Base-by-base conservation (phyloP, 2,888 invertebrate genomes). In the Mythimna pallens region DNA sequence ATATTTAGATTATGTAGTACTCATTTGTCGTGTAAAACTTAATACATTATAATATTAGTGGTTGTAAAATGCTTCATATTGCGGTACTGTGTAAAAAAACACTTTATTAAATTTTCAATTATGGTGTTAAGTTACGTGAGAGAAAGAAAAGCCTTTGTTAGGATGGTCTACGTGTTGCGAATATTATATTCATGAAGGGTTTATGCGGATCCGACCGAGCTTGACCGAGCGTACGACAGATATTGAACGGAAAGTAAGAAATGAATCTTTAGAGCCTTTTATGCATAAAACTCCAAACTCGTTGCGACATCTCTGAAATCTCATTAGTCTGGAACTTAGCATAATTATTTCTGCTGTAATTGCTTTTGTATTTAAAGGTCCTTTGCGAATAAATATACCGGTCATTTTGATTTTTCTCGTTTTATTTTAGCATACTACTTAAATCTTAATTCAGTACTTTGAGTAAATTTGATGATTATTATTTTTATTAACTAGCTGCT, bases 31-130 rank as follows among this genome's bases (percentile, higher is more conserved):
- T 57, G 40, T 55, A 62, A 50, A 78, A 70, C 58, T 79, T 76
- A 65, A 73, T 70, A 52, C 70, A 68, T 72, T 69, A 43, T 74
- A 80, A 85, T 80, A 77, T 80, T 81, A 52, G 74, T 62, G 66
- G 69, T 62, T 69, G 79, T 75, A 80, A 65, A 67, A 71, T 65
- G 75, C 79, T 84, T 89, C 78, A 83, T 80, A 81, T 85, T 71
- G 78, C 70, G 69, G 81, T 70, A 70, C 63, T 70, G 66, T 78
- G 70, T 71, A 73, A 82, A 43, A 88, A 84, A 87, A 84, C 82
- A 85, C 86, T 88, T 88, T 89, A 92, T 92, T 91, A 90, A 90
- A 90, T 90, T 91, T 89, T 89, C 86, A 89, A 89, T 92, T 87
- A 88, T 83, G 76, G 71, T 76, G 83, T 80, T 81, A 80, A 80